phyloP scores from a whole-genome alignment of 2,888 invertebrate species.

The Harpalus rufipes region DNA sequence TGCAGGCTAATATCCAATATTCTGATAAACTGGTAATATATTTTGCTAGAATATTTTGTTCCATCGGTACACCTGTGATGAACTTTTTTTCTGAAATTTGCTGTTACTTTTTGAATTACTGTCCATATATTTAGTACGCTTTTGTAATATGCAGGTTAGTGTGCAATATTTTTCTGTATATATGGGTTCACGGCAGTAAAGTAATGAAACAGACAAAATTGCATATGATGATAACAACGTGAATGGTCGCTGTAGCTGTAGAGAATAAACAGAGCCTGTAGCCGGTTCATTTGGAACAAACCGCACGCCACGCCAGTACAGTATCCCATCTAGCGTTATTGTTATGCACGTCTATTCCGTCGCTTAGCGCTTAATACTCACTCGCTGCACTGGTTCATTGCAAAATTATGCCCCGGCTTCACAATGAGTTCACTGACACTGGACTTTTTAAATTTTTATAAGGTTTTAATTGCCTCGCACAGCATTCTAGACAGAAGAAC shows the following conservation, averaged over 20 bases:
- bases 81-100: too few relatives aligned
- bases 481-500: background rate
- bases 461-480: background rate
- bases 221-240: slow-evolving; percentile 10
- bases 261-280: background rate
- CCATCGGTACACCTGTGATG: too few relatives aligned
- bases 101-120: background rate
- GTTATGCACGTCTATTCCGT: slow-evolving; percentile 50
- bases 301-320: background rate
- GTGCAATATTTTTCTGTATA: background rate
- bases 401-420: background rate
- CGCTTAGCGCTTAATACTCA: background rate
- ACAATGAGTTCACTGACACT: background rate
- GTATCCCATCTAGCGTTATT: slow-evolving; percentile 50
- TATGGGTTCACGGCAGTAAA: slow-evolving; percentile 3
- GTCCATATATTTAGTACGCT: background rate
- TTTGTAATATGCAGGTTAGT: background rate
- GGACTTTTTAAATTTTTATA: background rate
- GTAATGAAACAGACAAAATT: slow-evolving; percentile 17
- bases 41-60: too few relatives aligned
- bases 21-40: too few relatives aligned
- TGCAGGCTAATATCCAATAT: too few relatives aligned
- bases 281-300: slow-evolving; percentile 35
- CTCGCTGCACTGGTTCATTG: background rate
- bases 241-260: background rate